Percentiles rank a stretch among this genome's conserved stretches.
Evolutionary conservation across 2,113 vertebrate species (phyloP).

Genomic region (Ivindomyrus marchei): DNA sequence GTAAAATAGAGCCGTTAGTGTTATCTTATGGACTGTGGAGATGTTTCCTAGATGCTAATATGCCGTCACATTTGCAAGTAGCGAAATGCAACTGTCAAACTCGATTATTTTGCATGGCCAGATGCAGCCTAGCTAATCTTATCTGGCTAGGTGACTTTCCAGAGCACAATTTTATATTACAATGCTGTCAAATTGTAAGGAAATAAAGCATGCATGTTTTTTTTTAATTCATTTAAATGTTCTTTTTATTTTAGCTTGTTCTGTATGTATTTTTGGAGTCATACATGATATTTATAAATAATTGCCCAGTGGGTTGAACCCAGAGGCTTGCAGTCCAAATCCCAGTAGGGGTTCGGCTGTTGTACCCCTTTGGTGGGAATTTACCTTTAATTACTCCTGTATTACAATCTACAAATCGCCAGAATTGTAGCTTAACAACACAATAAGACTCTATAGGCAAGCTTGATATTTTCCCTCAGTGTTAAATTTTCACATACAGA

Average conservation of each 20-base stretch:
- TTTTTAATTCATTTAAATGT: neutral
- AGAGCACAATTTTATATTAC: neutral
- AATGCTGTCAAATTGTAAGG: neutral
- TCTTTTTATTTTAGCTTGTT: neutral
- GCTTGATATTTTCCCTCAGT: neutral
- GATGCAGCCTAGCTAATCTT: neutral
- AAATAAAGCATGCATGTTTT: neutral
- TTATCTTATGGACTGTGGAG: neutral
- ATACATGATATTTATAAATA: neutral
- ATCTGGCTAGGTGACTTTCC: neutral
- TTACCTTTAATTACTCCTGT: neutral
- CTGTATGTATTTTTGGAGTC: neutral
- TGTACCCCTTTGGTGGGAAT: neutral
- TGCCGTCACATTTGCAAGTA: neutral
- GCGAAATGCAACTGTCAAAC: neutral
- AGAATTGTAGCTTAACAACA: neutral
- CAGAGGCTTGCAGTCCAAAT: neutral
- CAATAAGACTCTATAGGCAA: neutral
- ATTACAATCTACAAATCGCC: neutral
- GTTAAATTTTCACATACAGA: neutral
- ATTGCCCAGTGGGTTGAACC: neutral
- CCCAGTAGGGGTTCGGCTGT: neutral
- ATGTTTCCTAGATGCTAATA: neutral
- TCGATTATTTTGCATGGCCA: neutral
- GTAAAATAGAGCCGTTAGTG: neutral